Base-by-base conservation (phyloP, 2,888 invertebrate species). In the Plebejus melissa region DNA sequence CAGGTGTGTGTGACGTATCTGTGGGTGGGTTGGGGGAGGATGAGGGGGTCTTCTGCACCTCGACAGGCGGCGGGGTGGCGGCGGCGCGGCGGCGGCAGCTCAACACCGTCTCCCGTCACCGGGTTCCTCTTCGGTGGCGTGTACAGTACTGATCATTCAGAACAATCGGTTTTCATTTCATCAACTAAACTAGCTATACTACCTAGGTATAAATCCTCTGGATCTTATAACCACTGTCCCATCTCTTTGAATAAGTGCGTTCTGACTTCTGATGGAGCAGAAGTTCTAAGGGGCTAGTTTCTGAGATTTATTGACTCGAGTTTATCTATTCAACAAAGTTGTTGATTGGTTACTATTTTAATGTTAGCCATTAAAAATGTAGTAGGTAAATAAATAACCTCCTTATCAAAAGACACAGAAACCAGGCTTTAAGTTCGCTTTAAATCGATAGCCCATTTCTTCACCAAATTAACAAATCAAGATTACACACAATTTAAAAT, bases 101-200 rank as follows among this genome's bases (percentile, higher is more conserved):
- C 85, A 86, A 95, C 92, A 84, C 95, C 95, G 85, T 94, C 94
- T 85, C 95, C 95, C 83, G 95, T 95, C 90, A 95, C 95, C 82
- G 95, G 95, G 85, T 95, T 95, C 92, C 95, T 94, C 90, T 93
- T 92, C 93, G 94, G 91, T 86, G 90, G 93, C 82, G 85, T 83
- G 88, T 88, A 92, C 82, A 87, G 87, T 81, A 88, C 93, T 93
- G 90, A 90, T 87, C 91, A 91, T 90, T 89, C 87, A 92, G 90
- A 92, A 93, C 83, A 91, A 88, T 87, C 85, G 85, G 84, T 90
- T 92, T 89, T 90, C 88, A 92, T 90, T 88, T 84, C 83, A 79
- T 75, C 36, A 69, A 75, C 46, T 72, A 28, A 75, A 77, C 74
- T 76, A 74, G 11, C 9, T 46, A 46, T 46, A 41, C 16, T 54